Evolutionary conservation across 2,888 invertebrate genomes (phyloP), one percentile per base, ranked within the genome.

Genomic region (Tenthredo mesomela): DNA sequence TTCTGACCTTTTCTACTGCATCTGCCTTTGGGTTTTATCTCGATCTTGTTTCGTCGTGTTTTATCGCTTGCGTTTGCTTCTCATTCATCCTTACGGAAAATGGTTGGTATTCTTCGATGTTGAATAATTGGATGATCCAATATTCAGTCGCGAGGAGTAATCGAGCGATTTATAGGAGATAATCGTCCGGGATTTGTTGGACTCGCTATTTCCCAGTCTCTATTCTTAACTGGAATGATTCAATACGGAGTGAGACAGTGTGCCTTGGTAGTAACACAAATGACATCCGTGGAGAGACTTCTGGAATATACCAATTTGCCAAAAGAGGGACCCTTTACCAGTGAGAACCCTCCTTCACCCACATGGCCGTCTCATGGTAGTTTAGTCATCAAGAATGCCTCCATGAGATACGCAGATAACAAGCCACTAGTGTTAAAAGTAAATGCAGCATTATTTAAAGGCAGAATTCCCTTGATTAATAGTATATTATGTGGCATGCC

Each of bases 221-320:
- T 96, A 85, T 95, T 96, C 86, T 91, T 97, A 84, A 96, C 97
- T 70, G 97, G 97, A 85, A 96, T 97, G 95, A 95, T 97, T 86
- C 97, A 97, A 91, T 96, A 96, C 93, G 97, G 97, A 4, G 95
- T 97, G 75, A 94, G 96, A 86, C 97, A 97, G 90, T 95, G 96
- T 65, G 96, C 97, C 0, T 97, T 97, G 90, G 95, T 96, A 9
- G 94, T 96, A 84, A 95, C 96, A 15, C 95, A 96, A 88, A 96
- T 97, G 96, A 96, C 96, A 0, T 95, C 96, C 54, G 97, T 98
- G 0, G 98, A 98, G 91, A 94, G 98, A 67, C 95, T 98, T 1
- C 91, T 97, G 5, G 96, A 98, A 90, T 98, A 97, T 92, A 96
- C 96, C 0, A 94, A 96, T 40, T 93, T 98, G 70, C 96, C 96